A percentile compares a stretch with the other conserved stretches of the same genome.
Conservation (phyloP, 2,113 vertebrate species). For the Tor tambroides region DNA sequence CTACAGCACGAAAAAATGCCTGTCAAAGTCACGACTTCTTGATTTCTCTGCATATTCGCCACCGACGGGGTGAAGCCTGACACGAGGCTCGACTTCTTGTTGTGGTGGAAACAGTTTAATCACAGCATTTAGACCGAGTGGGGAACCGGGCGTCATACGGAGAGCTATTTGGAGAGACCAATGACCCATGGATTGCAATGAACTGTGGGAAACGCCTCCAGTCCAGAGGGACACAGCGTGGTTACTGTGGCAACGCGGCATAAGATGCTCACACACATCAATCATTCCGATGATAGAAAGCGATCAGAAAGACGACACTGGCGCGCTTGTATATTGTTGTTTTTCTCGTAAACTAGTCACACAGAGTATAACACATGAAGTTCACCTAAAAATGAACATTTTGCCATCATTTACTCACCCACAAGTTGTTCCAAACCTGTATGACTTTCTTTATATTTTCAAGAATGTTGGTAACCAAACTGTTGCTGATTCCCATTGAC, state of each 20-base stretch:
- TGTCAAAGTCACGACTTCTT: constrained; percentile 55
- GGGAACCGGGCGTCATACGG: constrained; percentile 48
- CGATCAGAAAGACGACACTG: constrained; percentile 49
- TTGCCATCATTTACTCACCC: no score
- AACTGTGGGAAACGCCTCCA: constrained; percentile 54
- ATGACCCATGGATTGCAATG: constrained; percentile 58
- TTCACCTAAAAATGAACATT: no score
- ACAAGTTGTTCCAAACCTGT: no score
- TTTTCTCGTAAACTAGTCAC: constrained; percentile 54
- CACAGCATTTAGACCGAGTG: constrained; percentile 53
- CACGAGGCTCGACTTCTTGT: constrained; percentile 47
- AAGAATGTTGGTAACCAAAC: no score
- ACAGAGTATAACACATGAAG: constrained; percentile 62
- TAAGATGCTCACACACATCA: constrained; percentile 55
- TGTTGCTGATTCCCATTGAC: no score
- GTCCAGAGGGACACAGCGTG: constrained; percentile 44
- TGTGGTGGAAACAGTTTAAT: constrained; percentile 58
- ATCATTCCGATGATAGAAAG: constrained; percentile 43
- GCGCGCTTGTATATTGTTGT: neutral
- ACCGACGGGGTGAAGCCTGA: constrained; percentile 43
- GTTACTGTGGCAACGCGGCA: constrained; percentile 45
- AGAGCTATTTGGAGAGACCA: constrained; percentile 59
- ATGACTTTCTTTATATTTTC: no score
- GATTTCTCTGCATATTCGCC: constrained; percentile 53
- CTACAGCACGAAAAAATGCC: constrained; percentile 25